These are phyloP conservation scores for Zosterops hypoxanthus DNA, from an alignment of 2,113 vertebrate species.

Conservation along the genomic window DNA sequence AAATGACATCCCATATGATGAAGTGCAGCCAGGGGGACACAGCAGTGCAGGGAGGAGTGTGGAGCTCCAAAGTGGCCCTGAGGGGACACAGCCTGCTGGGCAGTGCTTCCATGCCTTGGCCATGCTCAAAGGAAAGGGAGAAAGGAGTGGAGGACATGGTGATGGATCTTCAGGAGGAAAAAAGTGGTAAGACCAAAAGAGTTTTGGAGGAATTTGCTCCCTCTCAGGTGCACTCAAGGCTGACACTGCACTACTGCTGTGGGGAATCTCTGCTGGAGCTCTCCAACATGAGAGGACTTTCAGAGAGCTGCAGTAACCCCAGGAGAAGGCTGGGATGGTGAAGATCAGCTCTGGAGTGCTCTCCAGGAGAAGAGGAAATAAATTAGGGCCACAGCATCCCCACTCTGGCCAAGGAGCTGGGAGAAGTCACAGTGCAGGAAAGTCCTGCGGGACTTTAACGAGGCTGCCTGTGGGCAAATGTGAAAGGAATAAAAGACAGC, in stretches of 20 bases:
- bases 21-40: not conserved
- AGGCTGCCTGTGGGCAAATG: not conserved
- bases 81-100: not conserved
- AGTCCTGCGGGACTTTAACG: not conserved
- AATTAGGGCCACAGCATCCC: not conserved
- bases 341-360: accelerated
- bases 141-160: accelerated
- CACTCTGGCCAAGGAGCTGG: accelerated
- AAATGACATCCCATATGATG: not conserved
- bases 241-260: accelerated
- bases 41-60: not conserved
- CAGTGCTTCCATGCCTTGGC: accelerated
- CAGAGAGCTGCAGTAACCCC: not conserved
- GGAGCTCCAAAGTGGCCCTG: accelerated
- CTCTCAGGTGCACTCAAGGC: accelerated
- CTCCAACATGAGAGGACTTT: accelerated
- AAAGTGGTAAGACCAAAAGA: not conserved
- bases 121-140: accelerated
- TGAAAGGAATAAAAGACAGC: not conserved
- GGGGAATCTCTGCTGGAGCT: not conserved
- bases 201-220: not conserved
- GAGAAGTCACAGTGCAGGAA: accelerated
- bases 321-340: not conserved
- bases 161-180: not conserved
- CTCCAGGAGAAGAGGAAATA: not conserved